Base-by-base conservation (phyloP, 2,888 invertebrate species). In the Hyppa rectilinea region DNA sequence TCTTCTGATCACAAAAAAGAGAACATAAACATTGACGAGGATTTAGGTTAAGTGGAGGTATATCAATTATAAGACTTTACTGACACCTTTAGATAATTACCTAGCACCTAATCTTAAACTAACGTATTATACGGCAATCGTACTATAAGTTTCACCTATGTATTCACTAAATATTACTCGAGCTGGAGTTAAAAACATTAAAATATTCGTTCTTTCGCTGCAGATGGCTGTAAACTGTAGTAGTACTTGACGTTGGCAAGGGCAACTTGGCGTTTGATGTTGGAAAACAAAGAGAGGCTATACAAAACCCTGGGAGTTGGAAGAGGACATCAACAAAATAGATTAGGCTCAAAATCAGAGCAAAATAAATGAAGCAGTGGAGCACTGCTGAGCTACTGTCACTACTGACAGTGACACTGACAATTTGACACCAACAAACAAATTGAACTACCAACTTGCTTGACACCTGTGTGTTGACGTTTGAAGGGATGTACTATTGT, bases 1-100 rank as follows among this genome's bases (percentile, higher is more conserved):
- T n/a, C 60, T 81, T 59, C 83, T 85, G 66, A 67, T 53, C 53
- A 69, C 38, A 55, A 68, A 73, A 78, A 72, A 49, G 50, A 55
- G 7, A 64, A 71, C 53, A 76, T 69, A 75, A 72, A 78, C 61
- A 70, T 75, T 77, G 40, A 58, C 20, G 10, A 31, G 6, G 29
- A 50, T 73, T 40, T 43, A 85, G 80, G 84, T 82, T 83, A 80
- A 5, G 61, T 56, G 14, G 20, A 43, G 23, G 36, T 45, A 23
- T 7, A 49, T 29, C 14, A 50, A 62, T 29, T 72, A 26, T 12
- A 26, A 29, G 36, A 29, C 38, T 61, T 61, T 50, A 38, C 5
- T 17, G 0, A 26, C 26, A 29, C 7, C 40, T 62, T 63, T 17
- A 45, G 7, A 26, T 49, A 40, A 17, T 58, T 53, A 62, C 43